A percentile compares a stretch with the other conserved stretches of the same genome.
Evolutionary conservation across 2,113 vertebrate species (phyloP).

Genomic region (Hemiprocne comata): DNA sequence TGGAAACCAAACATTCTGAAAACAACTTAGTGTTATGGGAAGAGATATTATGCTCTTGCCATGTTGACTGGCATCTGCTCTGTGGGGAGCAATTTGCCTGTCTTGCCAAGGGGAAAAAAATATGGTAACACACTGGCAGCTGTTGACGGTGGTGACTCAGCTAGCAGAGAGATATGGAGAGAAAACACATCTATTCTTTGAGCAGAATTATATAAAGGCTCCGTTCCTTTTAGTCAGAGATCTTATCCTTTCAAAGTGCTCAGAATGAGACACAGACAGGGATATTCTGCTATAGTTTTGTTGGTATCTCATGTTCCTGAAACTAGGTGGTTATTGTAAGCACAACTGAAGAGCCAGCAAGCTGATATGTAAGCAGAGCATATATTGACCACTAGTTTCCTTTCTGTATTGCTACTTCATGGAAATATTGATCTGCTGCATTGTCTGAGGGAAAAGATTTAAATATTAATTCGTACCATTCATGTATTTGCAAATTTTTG

Average conservation of each 20-base stretch:
- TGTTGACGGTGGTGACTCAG: slow-evolving; percentile 56
- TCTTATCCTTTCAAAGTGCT: not conserved
- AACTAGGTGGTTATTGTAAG: not conserved
- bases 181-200: slow-evolving; percentile 20
- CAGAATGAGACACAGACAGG: not conserved
- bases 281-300: not conserved
- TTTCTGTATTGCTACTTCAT: not conserved
- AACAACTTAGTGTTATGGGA: not conserved
- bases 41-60: slow-evolving; percentile 37
- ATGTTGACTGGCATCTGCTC: slow-evolving; percentile 58
- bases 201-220: slow-evolving; percentile 1
- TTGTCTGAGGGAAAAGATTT: slow-evolving; percentile 8
- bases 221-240: not conserved
- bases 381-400: not conserved
- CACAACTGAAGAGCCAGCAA: not conserved
- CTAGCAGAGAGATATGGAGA: slow-evolving; percentile 19
- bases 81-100: slow-evolving; percentile 61
- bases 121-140: slow-evolving; percentile 34
- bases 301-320: not conserved
- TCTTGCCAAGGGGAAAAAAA: slow-evolving; percentile 60
- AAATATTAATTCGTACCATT: slow-evolving; percentile 20
- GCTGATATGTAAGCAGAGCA: not conserved
- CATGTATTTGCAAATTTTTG: not conserved
- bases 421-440: not conserved
- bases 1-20: not conserved